These are phyloP conservation scores for Baryphthengus martii DNA, from an alignment of 2,113 vertebrate species.

Conservation along the genomic window DNA sequence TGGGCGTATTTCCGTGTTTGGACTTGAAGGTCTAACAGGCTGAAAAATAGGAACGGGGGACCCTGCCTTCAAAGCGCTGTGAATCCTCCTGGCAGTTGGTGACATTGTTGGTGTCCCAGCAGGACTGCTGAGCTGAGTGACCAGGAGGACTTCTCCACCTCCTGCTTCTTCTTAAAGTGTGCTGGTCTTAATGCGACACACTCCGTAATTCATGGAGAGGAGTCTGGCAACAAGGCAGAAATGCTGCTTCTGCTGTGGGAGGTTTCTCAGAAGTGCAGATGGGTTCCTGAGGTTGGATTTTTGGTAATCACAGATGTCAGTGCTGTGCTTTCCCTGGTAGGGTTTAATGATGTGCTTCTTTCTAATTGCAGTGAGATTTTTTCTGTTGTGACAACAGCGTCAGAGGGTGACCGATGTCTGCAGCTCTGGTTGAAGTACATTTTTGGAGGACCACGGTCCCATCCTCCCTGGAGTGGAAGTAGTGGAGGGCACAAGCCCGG, in stretches of 20 bases:
- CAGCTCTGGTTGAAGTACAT: rapidly evolving
- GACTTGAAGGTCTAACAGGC: background rate
- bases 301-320: background rate
- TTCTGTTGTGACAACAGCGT: background rate
- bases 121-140: background rate
- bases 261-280: background rate
- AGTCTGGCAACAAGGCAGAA: background rate
- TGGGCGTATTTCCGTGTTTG: background rate
- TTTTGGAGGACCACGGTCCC: background rate
- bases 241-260: background rate
- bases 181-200: rapidly evolving
- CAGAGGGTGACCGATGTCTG: background rate
- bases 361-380: background rate
- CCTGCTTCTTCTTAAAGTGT: rapidly evolving
- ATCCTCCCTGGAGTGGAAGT: background rate
- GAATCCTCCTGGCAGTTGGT: no score
- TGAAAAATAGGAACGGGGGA: background rate
- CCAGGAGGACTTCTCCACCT: background rate
- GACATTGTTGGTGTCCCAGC: background rate
- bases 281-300: background rate
- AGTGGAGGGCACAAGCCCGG: rapidly evolving
- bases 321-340: background rate
- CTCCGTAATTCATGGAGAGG: rapidly evolving
- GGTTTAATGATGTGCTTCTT: no score
- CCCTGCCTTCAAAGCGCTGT: rapidly evolving